These are phyloP conservation scores for Macaria liturata DNA, from an alignment of 2,888 invertebrate species.

Conservation along the genomic window DNA sequence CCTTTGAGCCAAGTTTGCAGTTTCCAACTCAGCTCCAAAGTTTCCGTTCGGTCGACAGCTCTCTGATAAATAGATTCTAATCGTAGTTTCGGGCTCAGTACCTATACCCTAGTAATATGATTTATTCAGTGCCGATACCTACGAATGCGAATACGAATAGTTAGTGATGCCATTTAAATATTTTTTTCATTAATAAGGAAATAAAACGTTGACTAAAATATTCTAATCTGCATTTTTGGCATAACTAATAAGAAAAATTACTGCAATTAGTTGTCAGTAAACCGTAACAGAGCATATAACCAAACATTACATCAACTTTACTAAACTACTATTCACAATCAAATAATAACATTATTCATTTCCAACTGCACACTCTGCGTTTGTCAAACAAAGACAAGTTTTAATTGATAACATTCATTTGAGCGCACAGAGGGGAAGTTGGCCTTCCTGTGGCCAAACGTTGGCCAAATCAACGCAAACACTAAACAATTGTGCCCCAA, in stretches of 20 bases:
- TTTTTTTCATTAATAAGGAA: no score
- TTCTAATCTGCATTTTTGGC: no score
- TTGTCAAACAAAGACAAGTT: conserved; percentile 5
- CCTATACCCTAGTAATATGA: neutral
- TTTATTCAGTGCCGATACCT: no score
- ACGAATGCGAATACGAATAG: no score
- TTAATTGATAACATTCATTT: conserved; percentile 8
- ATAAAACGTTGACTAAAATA: no score
- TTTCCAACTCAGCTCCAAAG: conserved; percentile 2
- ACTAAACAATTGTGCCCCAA: no score
- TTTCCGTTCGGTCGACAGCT: conserved; percentile 5
- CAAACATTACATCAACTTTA: no score
- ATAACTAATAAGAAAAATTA: no score
- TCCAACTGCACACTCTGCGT: neutral
- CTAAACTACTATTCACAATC: neutral
- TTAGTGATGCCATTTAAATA: no score
- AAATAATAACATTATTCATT: conserved; percentile 3
- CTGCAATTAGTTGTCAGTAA: no score
- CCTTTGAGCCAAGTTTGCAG: conserved; percentile 7
- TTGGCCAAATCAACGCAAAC: neutral
- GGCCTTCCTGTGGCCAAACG: neutral
- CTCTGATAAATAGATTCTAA: conserved; percentile 4
- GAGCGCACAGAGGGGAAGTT: neutral
- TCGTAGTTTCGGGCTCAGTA: neutral
- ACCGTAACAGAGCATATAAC: no score